Percentiles rank a stretch among this genome's conserved stretches.
Conservation (phyloP, 2,888 invertebrate species). For the Neoscelio sp. region DNA sequence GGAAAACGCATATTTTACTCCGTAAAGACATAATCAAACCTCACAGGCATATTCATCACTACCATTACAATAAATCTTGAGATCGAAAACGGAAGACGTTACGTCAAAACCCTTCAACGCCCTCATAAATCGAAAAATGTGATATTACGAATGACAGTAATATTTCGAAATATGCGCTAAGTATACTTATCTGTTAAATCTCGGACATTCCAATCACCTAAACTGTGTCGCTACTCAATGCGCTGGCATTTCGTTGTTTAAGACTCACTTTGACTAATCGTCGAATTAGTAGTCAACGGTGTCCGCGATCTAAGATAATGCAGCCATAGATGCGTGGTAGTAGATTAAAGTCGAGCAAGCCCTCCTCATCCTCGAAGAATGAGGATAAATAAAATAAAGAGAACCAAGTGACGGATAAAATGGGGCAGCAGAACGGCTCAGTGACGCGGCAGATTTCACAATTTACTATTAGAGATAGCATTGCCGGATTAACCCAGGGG, state of each 20-base stretch:
- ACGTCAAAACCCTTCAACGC: conserved; percentile 56
- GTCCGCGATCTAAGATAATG: conserved; percentile 79
- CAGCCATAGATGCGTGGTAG: conserved; percentile 76
- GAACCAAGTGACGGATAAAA: conserved; percentile 28
- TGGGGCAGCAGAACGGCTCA: conserved; percentile 68
- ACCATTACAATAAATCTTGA: conserved; percentile 16
- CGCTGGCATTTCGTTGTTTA: conserved; percentile 70
- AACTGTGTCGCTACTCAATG: conserved; percentile 64
- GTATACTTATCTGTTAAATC: conserved; percentile 59
- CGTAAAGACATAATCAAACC: conserved; percentile 37
- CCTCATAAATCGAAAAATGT: conserved; percentile 43
- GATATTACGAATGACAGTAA: conserved; percentile 48
- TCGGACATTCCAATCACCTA: conserved; percentile 57
- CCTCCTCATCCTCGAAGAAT: conserved; percentile 21
- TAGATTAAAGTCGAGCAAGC: conserved; percentile 70
- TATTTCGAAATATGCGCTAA: conserved; percentile 53
- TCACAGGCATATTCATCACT: background rate
- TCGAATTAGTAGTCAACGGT: conserved; percentile 79
- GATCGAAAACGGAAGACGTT: conserved; percentile 33
- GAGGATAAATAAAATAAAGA: conserved; percentile 54
- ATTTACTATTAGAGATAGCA: conserved; percentile 75
- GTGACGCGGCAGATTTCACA: conserved; percentile 79
- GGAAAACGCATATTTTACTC: conserved; percentile 10
- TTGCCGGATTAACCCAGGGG: conserved; percentile 62
- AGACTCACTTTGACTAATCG: conserved; percentile 78